Percentiles rank a stretch among this genome's conserved stretches.
Conservation (phyloP, 2,888 invertebrate species). For the Eilema caniola region DNA sequence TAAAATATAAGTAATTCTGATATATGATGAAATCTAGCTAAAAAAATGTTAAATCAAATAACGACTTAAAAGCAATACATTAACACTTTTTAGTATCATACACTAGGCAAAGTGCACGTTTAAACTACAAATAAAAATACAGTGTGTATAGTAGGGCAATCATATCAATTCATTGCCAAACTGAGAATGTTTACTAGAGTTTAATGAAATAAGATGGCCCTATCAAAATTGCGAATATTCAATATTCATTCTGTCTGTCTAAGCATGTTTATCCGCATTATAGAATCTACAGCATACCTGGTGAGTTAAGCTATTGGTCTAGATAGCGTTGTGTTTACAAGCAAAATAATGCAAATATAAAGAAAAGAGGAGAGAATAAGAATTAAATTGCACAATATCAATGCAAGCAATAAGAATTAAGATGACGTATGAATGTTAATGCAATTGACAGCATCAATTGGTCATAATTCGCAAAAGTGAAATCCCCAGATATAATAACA, state of each 20-base stretch:
- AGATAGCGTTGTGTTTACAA: too few relatives aligned
- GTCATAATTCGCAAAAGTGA: slow-evolving; percentile 48
- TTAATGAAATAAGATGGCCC: too few relatives aligned
- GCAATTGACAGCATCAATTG: slow-evolving; percentile 4
- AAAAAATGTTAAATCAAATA: not conserved
- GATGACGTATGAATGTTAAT: not conserved
- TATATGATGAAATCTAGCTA: too few relatives aligned
- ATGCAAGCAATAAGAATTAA: not conserved
- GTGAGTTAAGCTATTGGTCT: too few relatives aligned
- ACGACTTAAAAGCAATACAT: not conserved
- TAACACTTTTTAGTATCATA: not conserved
- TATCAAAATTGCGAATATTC: not conserved
- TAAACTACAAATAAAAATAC: too few relatives aligned
- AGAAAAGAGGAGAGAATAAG: too few relatives aligned
- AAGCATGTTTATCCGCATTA: not conserved
- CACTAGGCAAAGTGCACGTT: too few relatives aligned
- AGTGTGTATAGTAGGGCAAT: too few relatives aligned
- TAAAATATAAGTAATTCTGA: not conserved
- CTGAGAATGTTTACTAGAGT: too few relatives aligned
- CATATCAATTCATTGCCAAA: not conserved
- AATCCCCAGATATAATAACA: slow-evolving; percentile 46
- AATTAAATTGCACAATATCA: not conserved
- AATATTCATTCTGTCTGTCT: not conserved
- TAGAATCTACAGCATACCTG: not conserved
- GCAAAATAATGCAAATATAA: too few relatives aligned